Evolutionary conservation across 2,113 vertebrate genomes (phyloP).

Genomic region (Gallinago media): DNA sequence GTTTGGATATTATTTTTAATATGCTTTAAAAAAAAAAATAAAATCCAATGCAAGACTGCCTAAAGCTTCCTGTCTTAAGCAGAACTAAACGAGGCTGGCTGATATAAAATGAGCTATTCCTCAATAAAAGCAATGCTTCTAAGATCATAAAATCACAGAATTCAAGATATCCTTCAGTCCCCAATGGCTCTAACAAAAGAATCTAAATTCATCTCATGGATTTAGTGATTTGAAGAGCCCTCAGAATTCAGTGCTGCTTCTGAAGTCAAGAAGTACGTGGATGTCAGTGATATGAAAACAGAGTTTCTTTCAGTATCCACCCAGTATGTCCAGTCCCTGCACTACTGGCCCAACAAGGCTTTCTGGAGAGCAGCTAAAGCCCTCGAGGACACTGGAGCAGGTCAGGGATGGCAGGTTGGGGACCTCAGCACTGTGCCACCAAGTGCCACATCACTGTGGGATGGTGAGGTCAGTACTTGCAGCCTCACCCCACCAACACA

Average conservation of each 20-base stretch:
- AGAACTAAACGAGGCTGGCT: neutral
- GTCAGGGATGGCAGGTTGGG: accelerated
- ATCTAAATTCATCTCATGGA: neutral
- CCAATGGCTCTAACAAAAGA: neutral
- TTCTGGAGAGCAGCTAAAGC: neutral
- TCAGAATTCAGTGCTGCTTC: neutral
- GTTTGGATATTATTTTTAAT: neutral
- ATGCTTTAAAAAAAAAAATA: neutral
- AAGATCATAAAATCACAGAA: too few relatives aligned
- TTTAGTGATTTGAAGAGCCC: neutral
- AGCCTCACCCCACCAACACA: neutral
- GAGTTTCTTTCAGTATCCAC: neutral
- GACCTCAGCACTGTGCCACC: neutral
- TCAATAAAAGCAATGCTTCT: neutral
- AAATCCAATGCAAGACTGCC: too few relatives aligned
- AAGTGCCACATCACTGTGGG: neutral
- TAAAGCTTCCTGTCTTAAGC: neutral
- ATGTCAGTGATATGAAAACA: accelerated
- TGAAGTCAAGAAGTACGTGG: accelerated
- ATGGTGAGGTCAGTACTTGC: neutral
- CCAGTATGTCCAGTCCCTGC: accelerated
- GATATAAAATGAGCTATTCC: neutral
- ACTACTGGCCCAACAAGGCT: neutral
- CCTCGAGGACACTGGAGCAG: accelerated
- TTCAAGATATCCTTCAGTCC: neutral